Evolutionary conservation across 2,888 invertebrate genomes (phyloP), one percentile per base, ranked within the genome.

Genomic region (Coelogynopora nodosa): DNA sequence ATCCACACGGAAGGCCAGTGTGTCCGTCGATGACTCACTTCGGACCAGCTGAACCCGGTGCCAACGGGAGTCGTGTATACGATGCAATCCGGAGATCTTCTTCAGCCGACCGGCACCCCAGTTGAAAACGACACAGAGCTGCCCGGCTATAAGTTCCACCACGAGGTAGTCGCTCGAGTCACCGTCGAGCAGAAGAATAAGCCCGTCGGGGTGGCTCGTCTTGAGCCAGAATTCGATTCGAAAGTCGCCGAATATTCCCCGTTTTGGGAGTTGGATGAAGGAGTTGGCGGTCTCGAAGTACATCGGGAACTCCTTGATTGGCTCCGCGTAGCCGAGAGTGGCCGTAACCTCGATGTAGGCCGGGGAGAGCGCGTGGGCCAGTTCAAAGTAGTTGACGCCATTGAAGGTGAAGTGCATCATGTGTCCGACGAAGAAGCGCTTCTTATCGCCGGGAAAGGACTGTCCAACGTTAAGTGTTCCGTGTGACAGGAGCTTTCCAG

Each of bases 391-490:
- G 30, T 85, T 85, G 2, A 85, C 67, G 0, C 85, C 85, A 28
- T 85, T 85, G 29, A 85, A 85, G 67, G 30, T 85, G 67, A 85
- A 85, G 30, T 85, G 85, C 85, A 85, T 85, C 85, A 85, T 85
- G 30, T 82, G 67, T 2, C 85, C 85, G 23, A 67, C 28, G 80
- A 85, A 85, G 29, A 67, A 85, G 67, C 80, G 29, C 10, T 0
- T 2, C 18, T 31, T 49, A 5, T 84, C 67, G 2, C 67, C 84
- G 2, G 84, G 27, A 1, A 29, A n/a, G 1, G 31, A 84, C 27
- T 26, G 29, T 1, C 84, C 84, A 67, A 84, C 18, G 31, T 31
- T 49, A 18, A 84, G 31, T 31, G 23, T 84, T 2, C 67, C 84
- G 26, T 84, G 31, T 1, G 84, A 84, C 84, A 84, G 26, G 18